Percentiles rank a stretch among this genome's conserved stretches.
Evolutionary conservation across 2,888 invertebrate genomes (phyloP).

Genomic region (Sclerodermus sp.): DNA sequence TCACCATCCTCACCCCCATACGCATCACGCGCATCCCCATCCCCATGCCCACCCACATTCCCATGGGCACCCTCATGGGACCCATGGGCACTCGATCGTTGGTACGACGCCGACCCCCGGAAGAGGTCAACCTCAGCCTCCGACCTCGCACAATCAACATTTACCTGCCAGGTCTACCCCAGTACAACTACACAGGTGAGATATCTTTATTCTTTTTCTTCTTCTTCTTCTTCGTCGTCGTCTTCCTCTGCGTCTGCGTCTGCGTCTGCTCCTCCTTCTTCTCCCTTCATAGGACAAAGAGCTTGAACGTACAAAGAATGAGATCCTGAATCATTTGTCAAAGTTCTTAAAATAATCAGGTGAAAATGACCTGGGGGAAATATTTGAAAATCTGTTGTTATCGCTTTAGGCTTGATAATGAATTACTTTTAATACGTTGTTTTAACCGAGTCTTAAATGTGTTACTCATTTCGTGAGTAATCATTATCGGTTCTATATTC

Average conservation of each 20-base stretch:
- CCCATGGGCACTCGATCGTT: slow-evolving; percentile 50
- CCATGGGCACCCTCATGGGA: slow-evolving; percentile 42
- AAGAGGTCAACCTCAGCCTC: slow-evolving; percentile 49
- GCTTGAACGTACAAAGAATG: no score
- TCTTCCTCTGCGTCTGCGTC: neutral
- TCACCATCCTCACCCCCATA: slow-evolving; percentile 52
- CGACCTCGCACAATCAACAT: slow-evolving; percentile 53
- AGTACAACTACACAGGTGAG: slow-evolving; percentile 52
- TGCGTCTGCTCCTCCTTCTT: no score
- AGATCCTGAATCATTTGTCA: no score
- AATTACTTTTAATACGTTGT: no score
- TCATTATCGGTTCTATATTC: no score
- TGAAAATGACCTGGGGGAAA: no score
- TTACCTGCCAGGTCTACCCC: slow-evolving; percentile 53
- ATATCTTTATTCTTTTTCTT: slow-evolving; percentile 6
- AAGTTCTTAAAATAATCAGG: no score
- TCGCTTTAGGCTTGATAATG: no score
- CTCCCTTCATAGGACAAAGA: no score
- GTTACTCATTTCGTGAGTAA: no score
- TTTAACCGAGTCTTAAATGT: no score
- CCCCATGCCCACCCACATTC: slow-evolving; percentile 36
- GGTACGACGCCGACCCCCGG: slow-evolving; percentile 48
- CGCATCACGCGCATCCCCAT: slow-evolving; percentile 31
- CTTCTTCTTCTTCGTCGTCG: slow-evolving; percentile 1
- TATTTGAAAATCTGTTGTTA: no score